These are phyloP conservation scores for Sarcophilus harrisii DNA, from an alignment of 2,797 vertebrate species.

Conservation along the genomic window DNA sequence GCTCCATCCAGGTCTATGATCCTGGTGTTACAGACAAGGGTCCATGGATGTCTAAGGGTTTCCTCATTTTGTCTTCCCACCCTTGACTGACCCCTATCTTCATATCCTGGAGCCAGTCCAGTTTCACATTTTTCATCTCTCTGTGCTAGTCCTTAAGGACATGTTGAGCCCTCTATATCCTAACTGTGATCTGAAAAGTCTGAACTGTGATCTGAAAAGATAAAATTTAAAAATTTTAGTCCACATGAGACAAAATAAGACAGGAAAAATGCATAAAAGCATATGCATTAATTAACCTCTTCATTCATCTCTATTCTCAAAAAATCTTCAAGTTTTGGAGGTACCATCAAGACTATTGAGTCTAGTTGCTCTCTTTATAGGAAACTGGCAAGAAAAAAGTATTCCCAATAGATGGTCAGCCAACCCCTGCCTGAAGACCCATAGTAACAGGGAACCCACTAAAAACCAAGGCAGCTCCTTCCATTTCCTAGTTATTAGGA, in stretches of 20 bases:
- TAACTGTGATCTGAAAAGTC: background rate
- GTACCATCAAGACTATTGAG: background rate
- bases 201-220: background rate
- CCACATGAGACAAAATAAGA: background rate
- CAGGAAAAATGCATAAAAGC: background rate
- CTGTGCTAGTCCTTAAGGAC: background rate
- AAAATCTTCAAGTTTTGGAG: background rate
- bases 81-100: background rate
- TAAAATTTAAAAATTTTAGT: background rate
- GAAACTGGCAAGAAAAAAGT: background rate
- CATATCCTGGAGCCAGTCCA: background rate
- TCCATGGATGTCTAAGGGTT: background rate
- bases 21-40: background rate
- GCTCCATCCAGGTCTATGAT: background rate
- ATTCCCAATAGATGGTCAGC: background rate
- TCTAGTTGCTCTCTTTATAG: background rate
- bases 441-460: background rate
- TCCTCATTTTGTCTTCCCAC: background rate
- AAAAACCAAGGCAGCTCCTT: background rate
- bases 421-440: background rate
- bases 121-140: background rate
- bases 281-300: background rate
- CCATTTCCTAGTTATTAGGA: background rate
- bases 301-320: background rate
- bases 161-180: background rate